Conservation (phyloP, 2,113 vertebrate genomes). For the Periophthalmus modestus region DNA sequence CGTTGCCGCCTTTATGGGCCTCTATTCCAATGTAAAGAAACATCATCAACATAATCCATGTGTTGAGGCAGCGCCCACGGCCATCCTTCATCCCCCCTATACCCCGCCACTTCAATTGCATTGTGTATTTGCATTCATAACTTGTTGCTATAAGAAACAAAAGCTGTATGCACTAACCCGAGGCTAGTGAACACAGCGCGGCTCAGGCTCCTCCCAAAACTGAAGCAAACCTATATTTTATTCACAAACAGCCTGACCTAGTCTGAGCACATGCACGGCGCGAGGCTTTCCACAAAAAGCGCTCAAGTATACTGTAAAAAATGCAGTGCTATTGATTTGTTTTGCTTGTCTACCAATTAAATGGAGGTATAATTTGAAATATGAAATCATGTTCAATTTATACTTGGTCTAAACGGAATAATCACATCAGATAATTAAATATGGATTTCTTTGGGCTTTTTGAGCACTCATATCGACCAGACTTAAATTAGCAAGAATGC, state of each 20-base stretch:
- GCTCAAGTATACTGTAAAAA: not conserved
- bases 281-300: constrained; percentile 3
- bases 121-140: constrained; percentile 9
- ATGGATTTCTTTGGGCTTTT: constrained; percentile 7
- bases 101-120: not conserved
- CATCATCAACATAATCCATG: constrained; percentile 46
- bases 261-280: constrained; percentile 12
- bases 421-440: not conserved
- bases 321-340: not conserved
- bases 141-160: constrained; percentile 11
- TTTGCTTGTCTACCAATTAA: not conserved
- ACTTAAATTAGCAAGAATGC: not conserved
- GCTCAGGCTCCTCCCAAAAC: constrained; percentile 18
- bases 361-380: not conserved
- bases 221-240: constrained; percentile 27
- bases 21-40: constrained; percentile 40
- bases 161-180: constrained; percentile 23
- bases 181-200: constrained; percentile 29
- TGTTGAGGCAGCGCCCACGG: constrained; percentile 18
- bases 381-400: constrained; percentile 18
- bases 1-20: constrained; percentile 45
- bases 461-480: not conserved
- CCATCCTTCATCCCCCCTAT: constrained; percentile 24
- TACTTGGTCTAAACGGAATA: not conserved
- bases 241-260: constrained; percentile 12